Conservation (phyloP, 2,113 vertebrate genomes). For the Trogon surrucura region DNA sequence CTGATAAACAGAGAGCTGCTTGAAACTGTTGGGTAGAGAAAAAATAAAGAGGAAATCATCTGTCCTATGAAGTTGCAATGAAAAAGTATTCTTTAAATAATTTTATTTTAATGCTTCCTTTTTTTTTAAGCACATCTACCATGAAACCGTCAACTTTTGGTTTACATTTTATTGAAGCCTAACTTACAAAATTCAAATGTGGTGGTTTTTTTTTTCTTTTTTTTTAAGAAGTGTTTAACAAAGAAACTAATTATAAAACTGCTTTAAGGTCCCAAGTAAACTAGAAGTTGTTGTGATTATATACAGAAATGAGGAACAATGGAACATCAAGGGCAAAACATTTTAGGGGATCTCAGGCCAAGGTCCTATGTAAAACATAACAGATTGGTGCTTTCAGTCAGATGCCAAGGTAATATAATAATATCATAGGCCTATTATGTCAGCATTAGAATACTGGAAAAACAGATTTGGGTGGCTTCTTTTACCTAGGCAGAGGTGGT, state of each 20-base stretch:
- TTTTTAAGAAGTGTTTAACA: not conserved
- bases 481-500: not conserved
- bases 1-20: not conserved
- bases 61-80: not conserved
- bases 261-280: not conserved
- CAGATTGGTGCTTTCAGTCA: not conserved
- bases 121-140: not conserved
- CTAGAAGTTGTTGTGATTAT: not conserved
- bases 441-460: not conserved
- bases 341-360: rapidly evolving
- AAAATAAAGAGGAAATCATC: not conserved
- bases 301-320: not conserved
- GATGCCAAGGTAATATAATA: not conserved
- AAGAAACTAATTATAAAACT: not conserved
- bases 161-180: not conserved
- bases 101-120: not conserved
- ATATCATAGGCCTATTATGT: not conserved
- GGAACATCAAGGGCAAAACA: not conserved
- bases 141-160: not conserved
- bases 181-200: not conserved
- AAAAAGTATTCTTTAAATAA: not conserved
- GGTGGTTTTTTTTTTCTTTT: not conserved
- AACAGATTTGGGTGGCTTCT: not conserved
- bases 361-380: not conserved
- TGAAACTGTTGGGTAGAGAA: not conserved